A percentile compares a stretch with the other conserved stretches of the same genome.
These are phyloP conservation scores for Nothoprocta perdicaria DNA, from an alignment of 2,113 vertebrate species.

Conservation along the genomic window DNA sequence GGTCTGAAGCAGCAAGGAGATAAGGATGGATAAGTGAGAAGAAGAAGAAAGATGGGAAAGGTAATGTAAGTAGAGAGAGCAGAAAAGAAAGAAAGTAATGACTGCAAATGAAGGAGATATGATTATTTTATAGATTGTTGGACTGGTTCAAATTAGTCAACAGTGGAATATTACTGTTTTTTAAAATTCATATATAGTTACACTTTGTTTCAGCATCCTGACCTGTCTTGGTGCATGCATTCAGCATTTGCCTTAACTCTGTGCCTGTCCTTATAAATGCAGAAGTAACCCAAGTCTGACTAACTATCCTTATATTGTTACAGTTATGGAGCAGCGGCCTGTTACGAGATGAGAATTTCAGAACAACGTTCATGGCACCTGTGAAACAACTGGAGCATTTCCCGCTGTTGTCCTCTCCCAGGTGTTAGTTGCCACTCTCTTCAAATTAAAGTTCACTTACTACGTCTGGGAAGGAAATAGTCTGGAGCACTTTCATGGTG, in stretches of 20 bases:
- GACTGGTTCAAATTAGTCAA: background rate
- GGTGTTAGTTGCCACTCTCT: background rate
- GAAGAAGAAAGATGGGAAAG: background rate
- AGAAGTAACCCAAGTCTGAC: background rate
- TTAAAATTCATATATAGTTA: background rate
- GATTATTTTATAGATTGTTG: slow-evolving; percentile 9
- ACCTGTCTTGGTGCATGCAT: background rate
- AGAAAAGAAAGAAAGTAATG: background rate
- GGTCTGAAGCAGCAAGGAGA: background rate
- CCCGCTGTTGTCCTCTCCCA: background rate
- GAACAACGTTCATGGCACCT: background rate
- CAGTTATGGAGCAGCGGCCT: background rate
- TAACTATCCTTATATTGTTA: background rate
- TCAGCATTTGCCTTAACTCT: background rate
- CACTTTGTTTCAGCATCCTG: background rate
- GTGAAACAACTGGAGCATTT: background rate
- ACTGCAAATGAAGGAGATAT: background rate
- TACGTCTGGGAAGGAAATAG: background rate
- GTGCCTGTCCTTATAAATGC: rapidly evolving
- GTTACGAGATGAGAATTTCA: background rate
- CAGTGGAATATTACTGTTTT: background rate
- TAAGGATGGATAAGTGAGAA: background rate
- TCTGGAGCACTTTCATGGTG: background rate
- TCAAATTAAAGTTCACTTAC: background rate
- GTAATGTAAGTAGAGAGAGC: background rate